phyloP scores from a whole-genome alignment of 2,888 invertebrate species.

The Oegoconia quadripuncta region DNA sequence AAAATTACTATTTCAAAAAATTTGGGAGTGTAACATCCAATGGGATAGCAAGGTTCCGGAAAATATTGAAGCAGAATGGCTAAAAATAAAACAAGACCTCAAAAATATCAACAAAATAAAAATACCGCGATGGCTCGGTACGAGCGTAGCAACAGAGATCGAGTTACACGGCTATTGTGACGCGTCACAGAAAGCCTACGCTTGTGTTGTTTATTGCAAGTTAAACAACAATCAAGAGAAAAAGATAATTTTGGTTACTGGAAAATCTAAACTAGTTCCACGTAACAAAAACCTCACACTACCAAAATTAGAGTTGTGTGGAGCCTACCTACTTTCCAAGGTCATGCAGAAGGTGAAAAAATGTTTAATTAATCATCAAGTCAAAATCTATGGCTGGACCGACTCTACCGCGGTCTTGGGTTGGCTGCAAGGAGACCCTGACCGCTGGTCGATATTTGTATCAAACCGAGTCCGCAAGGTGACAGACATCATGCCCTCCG shows the following conservation, averaged over 20 bases:
- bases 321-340: slow-evolving; percentile 2
- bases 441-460: slow-evolving; percentile 9
- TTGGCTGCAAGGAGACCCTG: slow-evolving; percentile 3
- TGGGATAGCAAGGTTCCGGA: slow-evolving; percentile 15
- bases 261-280: slow-evolving; percentile 8
- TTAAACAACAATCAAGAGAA: neutral
- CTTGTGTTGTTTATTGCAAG: slow-evolving; percentile 13
- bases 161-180: slow-evolving; percentile 16
- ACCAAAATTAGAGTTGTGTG: neutral
- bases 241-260: slow-evolving; percentile 7
- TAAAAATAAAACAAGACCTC: slow-evolving; percentile 1
- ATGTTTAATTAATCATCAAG: neutral
- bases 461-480: slow-evolving; percentile 11
- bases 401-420: slow-evolving; percentile 9
- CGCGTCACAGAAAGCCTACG: slow-evolving; percentile 10
- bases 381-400: slow-evolving; percentile 2
- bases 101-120: slow-evolving; percentile 5
- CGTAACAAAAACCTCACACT: neutral
- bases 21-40: slow-evolving; percentile 5
- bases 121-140: slow-evolving; percentile 6
- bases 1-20: too few species aligned
- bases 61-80: slow-evolving; percentile 8
- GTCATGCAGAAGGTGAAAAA: slow-evolving; percentile 1
- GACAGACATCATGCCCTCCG: slow-evolving; percentile 9
- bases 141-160: slow-evolving; percentile 1